These are phyloP conservation scores for Aricia agestis DNA, from an alignment of 1,140 invertebrate species.

Conservation along the genomic window DNA sequence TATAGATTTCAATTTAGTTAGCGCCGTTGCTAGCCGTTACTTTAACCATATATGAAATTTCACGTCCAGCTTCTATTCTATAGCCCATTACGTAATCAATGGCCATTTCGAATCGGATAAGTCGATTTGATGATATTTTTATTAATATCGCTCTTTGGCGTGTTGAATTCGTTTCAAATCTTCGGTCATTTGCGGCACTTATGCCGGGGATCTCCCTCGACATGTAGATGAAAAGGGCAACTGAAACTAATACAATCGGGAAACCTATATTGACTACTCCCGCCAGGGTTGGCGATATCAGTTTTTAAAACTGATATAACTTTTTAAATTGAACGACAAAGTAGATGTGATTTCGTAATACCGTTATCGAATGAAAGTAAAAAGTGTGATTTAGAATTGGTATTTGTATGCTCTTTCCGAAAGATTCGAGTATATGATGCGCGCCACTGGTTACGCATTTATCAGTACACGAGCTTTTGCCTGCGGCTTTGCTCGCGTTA, in stretches of 20 bases:
- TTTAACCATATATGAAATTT: constrained; percentile 8
- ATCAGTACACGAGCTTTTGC: no score
- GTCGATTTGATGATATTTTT: constrained; percentile 4
- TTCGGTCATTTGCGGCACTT: constrained; percentile 5
- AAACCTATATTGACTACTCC: constrained; percentile 62
- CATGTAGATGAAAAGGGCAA: constrained; percentile 74
- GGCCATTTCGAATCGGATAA: background rate
- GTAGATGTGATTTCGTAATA: no score
- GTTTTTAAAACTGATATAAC: no score
- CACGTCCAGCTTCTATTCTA: background rate
- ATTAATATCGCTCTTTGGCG: background rate
- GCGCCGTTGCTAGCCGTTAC: background rate
- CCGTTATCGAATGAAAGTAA: background rate
- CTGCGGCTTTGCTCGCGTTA: no score
- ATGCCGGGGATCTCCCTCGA: constrained; percentile 51
- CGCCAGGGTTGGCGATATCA: constrained; percentile 47
- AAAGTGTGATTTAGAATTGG: background rate
- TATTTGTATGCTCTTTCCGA: no score
- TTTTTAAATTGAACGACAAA: background rate
- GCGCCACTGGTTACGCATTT: no score
- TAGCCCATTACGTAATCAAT: background rate
- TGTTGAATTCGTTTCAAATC: background rate
- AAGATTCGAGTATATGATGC: no score
- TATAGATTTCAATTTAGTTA: constrained; percentile 17
- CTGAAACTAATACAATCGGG: constrained; percentile 74